phyloP scores from a whole-genome alignment of 2,888 invertebrate species.

The Dorcus parallelipipedus region DNA sequence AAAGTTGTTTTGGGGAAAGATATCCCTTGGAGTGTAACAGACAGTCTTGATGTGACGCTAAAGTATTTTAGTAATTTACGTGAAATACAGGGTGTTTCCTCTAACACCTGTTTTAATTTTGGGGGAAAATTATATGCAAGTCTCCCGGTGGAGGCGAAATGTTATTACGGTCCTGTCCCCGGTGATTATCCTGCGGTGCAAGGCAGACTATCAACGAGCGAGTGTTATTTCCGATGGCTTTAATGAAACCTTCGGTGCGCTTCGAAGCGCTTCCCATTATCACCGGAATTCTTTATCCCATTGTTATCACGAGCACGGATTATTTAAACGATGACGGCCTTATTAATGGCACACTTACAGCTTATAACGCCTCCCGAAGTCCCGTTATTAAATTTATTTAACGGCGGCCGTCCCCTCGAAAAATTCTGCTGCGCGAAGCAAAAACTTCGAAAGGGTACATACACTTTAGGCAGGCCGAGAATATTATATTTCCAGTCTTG shows the following conservation, averaged over 20 bases:
- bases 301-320: slow-evolving; percentile 37
- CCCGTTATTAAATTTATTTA: slow-evolving; percentile 38
- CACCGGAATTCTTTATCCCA: slow-evolving; percentile 36
- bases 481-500: no score
- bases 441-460: no score
- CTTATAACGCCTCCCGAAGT: slow-evolving; percentile 23
- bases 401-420: slow-evolving; percentile 11
- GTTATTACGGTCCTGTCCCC: background rate
- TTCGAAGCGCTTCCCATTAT: slow-evolving; percentile 34
- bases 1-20: no score
- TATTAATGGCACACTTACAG: slow-evolving; percentile 38
- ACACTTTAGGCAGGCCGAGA: no score
- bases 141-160: no score
- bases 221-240: slow-evolving; percentile 33
- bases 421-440: no score
- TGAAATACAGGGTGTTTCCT: no score
- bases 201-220: slow-evolving; percentile 23
- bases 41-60: no score
- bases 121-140: no score
- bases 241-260: slow-evolving; percentile 34
- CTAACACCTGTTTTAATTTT: no score
- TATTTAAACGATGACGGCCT: slow-evolving; percentile 38
- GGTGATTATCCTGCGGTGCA: slow-evolving; percentile 13
- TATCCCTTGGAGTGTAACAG: no score
- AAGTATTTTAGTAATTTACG: no score